Conservation (phyloP, 2,888 invertebrate genomes). For the Hoplodrina ambigua region DNA sequence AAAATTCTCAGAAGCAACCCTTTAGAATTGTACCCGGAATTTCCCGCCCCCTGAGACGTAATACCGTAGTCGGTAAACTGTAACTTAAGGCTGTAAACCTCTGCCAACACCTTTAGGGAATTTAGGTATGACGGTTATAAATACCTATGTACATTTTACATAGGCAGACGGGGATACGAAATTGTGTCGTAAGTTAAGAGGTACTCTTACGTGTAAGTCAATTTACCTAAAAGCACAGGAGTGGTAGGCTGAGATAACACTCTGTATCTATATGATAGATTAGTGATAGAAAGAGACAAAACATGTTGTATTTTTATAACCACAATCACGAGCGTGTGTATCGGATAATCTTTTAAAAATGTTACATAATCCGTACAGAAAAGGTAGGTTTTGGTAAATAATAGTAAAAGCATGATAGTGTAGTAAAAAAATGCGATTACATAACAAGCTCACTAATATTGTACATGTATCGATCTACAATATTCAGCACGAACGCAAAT, state of each 20-base stretch:
- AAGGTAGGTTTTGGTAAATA: no score
- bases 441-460: no score
- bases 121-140: constrained; percentile 13
- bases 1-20: constrained; percentile 1
- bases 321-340: neutral
- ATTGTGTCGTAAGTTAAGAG: constrained; percentile 22
- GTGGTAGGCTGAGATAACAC: constrained; percentile 21
- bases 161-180: constrained; percentile 12
- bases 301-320: neutral
- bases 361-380: no score
- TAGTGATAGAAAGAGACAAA: constrained; percentile 2
- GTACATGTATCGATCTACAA: no score
- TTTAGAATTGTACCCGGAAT: constrained; percentile 18
- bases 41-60: constrained; percentile 9
- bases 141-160: constrained; percentile 20
- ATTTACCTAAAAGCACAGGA: constrained; percentile 44
- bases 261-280: constrained; percentile 17
- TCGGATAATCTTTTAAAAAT: neutral
- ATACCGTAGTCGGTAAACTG: constrained; percentile 15
- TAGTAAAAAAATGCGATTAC: no score
- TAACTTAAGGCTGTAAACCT: constrained; percentile 23
- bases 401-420: no score
- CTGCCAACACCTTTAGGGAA: constrained; percentile 20
- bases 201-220: constrained; percentile 29
- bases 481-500: no score